phyloP scores from a whole-genome alignment of 2,113 vertebrate genomes.

The Callaeas wilsoni region DNA sequence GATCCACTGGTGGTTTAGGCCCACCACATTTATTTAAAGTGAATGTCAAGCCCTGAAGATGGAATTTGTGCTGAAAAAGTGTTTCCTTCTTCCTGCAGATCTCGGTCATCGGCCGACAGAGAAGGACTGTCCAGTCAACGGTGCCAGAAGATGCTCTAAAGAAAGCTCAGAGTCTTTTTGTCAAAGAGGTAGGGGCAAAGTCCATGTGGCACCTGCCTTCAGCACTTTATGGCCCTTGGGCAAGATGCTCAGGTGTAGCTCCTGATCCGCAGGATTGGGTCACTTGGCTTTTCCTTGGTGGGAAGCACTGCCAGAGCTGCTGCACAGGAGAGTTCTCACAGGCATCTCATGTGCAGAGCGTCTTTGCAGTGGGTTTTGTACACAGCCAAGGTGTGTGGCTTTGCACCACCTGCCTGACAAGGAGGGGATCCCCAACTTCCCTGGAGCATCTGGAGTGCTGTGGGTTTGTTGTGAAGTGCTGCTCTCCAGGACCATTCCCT shows the following conservation, averaged over 20 bases:
- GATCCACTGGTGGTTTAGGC: neutral
- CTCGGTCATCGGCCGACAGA: slow-evolving; percentile 82
- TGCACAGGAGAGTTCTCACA: fast-evolving
- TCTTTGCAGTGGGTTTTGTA: neutral
- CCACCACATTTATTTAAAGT: neutral
- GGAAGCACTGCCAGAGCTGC: neutral
- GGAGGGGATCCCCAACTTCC: neutral
- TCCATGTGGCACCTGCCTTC: neutral
- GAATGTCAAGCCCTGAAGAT: neutral
- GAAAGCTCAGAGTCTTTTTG: slow-evolving; percentile 90
- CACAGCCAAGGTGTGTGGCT: neutral
- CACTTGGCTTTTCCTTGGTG: neutral
- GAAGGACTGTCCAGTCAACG: slow-evolving; percentile 83
- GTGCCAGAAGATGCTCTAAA: slow-evolving; percentile 91
- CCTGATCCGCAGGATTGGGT: neutral
- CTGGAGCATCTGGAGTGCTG: neutral
- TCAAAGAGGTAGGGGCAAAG: slow-evolving; percentile 84
- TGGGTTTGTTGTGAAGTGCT: neutral
- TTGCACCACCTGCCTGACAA: neutral
- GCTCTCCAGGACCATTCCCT: neutral
- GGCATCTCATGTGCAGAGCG: neutral
- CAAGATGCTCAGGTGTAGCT: neutral
- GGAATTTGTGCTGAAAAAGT: neutral
- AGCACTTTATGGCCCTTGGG: neutral
- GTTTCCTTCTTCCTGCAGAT: slow-evolving; percentile 70